Conservation (phyloP, 2,888 invertebrate genomes). For the Leptopilina drosophilae region DNA sequence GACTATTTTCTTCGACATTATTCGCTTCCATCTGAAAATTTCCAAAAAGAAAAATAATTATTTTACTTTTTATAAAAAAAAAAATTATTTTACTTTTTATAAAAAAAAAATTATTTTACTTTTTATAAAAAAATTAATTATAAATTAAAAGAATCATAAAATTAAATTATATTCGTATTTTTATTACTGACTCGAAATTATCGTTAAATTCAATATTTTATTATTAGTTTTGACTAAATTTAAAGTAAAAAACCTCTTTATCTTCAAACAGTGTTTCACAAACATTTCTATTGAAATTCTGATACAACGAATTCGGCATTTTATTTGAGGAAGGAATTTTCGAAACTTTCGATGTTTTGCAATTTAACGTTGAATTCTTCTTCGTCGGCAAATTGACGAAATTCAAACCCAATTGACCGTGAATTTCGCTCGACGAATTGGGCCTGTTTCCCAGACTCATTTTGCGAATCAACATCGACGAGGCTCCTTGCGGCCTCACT, state of each 20-base stretch:
- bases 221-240: not conserved
- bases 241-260: conserved; percentile 22
- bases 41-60: too few relatives aligned
- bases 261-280: conserved; percentile 35
- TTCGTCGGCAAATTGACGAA: not conserved
- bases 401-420: not conserved
- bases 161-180: too few relatives aligned
- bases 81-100: too few relatives aligned
- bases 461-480: conserved; percentile 68
- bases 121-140: too few relatives aligned
- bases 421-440: conserved; percentile 61
- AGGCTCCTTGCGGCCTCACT: conserved; percentile 59
- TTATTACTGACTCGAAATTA: too few relatives aligned
- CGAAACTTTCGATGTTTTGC: conserved; percentile 5
- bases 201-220: too few relatives aligned
- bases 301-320: conserved; percentile 10
- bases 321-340: not conserved
- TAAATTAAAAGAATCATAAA: too few relatives aligned
- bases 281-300: conserved; percentile 29
- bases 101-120: too few relatives aligned
- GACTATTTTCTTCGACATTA: not conserved
- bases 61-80: too few relatives aligned
- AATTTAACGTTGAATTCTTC: conserved; percentile 5
- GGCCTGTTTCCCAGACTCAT: conserved; percentile 67
- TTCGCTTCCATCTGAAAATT: not conserved